These are phyloP conservation scores for Charanyca ferruginea DNA, from an alignment of 2,888 invertebrate genomes.

Conservation along the genomic window DNA sequence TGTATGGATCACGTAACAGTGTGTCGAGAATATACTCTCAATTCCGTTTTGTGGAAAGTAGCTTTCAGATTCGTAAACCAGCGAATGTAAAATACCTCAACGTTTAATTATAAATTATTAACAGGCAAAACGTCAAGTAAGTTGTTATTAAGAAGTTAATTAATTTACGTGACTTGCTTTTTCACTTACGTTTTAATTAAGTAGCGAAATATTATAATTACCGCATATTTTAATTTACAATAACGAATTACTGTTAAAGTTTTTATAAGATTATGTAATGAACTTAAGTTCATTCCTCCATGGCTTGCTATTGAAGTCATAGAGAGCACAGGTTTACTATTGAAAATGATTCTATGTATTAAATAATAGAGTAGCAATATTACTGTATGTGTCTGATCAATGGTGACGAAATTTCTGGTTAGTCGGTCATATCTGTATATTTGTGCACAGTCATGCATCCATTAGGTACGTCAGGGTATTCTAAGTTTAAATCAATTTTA, in stretches of 20 bases:
- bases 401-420: too few relatives aligned
- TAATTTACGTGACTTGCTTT: conserved; percentile 31
- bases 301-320: too few relatives aligned
- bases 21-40: neutral
- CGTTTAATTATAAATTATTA: conserved; percentile 11
- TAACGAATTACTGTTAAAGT: neutral
- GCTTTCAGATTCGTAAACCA: neutral
- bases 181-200: conserved; percentile 19
- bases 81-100: neutral
- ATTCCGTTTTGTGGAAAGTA: neutral
- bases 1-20: too few relatives aligned
- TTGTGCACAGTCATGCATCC: too few relatives aligned
- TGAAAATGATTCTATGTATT: too few relatives aligned
- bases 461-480: too few relatives aligned
- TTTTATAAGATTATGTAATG: neutral
- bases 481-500: too few relatives aligned
- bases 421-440: too few relatives aligned
- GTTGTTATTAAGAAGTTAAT: conserved; percentile 29
- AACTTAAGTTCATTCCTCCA: too few relatives aligned
- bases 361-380: too few relatives aligned
- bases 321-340: too few relatives aligned
- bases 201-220: conserved; percentile 26
- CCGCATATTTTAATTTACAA: neutral
- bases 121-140: conserved; percentile 9
- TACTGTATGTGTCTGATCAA: too few relatives aligned